phyloP scores from a whole-genome alignment of 1,140 invertebrate species.

The Odontomachus brunneus region DNA sequence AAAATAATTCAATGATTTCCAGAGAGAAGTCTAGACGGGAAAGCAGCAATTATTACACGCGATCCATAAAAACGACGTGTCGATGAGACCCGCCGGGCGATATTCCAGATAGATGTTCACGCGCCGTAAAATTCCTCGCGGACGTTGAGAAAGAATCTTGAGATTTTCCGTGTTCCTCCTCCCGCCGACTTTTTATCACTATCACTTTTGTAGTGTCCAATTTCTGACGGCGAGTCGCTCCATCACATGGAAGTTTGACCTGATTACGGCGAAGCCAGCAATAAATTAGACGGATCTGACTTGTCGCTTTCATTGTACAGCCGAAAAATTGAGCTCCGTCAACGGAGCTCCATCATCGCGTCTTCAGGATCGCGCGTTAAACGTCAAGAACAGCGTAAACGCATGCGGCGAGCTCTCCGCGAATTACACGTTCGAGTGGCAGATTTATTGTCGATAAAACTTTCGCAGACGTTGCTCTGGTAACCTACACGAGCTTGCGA shows the following conservation, averaged over 20 bases:
- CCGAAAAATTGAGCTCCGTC: not conserved
- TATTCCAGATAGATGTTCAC: conserved; percentile 3
- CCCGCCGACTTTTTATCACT: not conserved
- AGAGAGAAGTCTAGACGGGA: conserved; percentile 6
- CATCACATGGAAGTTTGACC: not conserved
- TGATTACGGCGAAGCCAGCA: not conserved
- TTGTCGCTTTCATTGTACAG: not conserved
- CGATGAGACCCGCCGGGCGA: not conserved
- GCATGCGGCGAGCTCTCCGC: not conserved
- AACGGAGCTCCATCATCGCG: not conserved
- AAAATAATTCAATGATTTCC: conserved; percentile 38
- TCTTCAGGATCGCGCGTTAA: not conserved
- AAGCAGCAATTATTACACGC: conserved; percentile 29
- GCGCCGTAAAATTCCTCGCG: not conserved
- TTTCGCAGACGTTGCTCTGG: no score
- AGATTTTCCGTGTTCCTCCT: conserved; percentile 4
- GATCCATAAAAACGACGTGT: conserved; percentile 9
- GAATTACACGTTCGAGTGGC: not conserved
- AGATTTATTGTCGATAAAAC: not conserved
- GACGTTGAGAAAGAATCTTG: not conserved
- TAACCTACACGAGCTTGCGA: no score
- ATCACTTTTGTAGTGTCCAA: not conserved
- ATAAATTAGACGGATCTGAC: conserved; percentile 1
- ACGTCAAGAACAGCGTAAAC: not conserved
- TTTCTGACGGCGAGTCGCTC: not conserved